phyloP scores from a whole-genome alignment of 2,113 vertebrate species.

The Reinhardtius hippoglossoides region DNA sequence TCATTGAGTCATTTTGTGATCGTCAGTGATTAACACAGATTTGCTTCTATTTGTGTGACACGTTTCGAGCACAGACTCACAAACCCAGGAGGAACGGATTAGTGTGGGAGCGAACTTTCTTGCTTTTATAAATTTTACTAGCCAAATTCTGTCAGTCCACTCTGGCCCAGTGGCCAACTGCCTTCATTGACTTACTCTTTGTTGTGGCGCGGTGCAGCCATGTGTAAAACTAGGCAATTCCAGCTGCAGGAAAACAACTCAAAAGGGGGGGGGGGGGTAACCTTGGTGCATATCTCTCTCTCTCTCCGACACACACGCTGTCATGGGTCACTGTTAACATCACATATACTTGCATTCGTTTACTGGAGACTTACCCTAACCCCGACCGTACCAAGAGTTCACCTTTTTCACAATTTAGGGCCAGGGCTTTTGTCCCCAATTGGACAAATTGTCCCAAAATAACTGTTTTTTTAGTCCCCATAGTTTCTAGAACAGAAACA shows the following conservation, averaged over 20 bases:
- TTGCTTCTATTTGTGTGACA: not conserved
- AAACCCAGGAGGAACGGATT: not conserved
- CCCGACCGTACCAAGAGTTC: not conserved
- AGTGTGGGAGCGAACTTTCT: not conserved
- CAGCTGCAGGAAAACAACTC: constrained; percentile 63
- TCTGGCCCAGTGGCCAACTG: constrained; percentile 33
- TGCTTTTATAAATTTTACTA: constrained; percentile 33
- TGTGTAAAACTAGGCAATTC: constrained; percentile 79
- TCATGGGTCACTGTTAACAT: not conserved
- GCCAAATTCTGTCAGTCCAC: constrained; percentile 54
- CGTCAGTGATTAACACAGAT: constrained; percentile 9
- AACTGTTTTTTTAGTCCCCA: not conserved
- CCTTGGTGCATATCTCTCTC: constrained; percentile 41
- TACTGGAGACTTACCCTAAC: not conserved
- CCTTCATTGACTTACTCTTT: constrained; percentile 35
- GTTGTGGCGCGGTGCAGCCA: constrained; percentile 58
- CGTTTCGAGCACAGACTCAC: not conserved
- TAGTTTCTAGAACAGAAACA: not conserved
- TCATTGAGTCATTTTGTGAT: not conserved
- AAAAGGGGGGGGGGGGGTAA: constrained; percentile 53
- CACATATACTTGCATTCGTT: not conserved
- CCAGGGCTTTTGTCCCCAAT: no score
- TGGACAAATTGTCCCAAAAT: no score
- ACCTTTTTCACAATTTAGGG: no score
- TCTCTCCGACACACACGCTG: constrained; percentile 1